Evolutionary conservation across 2,888 invertebrate species (phyloP).

Genomic region (Xestia c-nigrum): DNA sequence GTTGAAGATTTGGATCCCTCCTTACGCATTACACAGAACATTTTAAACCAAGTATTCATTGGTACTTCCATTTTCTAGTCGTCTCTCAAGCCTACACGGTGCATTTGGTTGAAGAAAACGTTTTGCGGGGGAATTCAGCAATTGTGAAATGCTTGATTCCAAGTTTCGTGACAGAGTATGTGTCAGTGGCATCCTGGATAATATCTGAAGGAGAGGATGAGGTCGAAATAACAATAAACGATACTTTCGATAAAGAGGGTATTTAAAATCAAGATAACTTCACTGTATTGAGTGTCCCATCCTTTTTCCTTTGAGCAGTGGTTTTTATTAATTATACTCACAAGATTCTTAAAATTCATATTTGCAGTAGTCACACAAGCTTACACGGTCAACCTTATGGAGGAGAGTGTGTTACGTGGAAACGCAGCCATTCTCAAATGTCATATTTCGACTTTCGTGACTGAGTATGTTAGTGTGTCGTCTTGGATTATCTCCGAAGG

Average conservation of each 20-base stretch:
- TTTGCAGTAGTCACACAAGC: slow-evolving; percentile 96
- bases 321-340: slow-evolving; percentile 25
- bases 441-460: slow-evolving; percentile 97
- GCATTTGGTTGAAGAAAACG: slow-evolving; percentile 96
- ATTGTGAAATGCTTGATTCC: slow-evolving; percentile 95
- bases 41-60: slow-evolving; percentile 12
- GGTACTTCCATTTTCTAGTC: slow-evolving; percentile 79
- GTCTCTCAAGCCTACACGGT: slow-evolving; percentile 94
- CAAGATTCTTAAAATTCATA: slow-evolving; percentile 45
- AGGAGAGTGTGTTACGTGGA: slow-evolving; percentile 97
- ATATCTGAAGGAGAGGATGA: slow-evolving; percentile 91
- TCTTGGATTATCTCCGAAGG: slow-evolving; percentile 96
- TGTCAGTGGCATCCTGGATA: slow-evolving; percentile 94
- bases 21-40: neutral
- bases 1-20: slow-evolving; percentile 5
- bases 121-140: slow-evolving; percentile 95
- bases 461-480: slow-evolving; percentile 96
- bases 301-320: slow-evolving; percentile 51
- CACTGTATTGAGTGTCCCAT: slow-evolving; percentile 51
- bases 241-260: slow-evolving; percentile 80
- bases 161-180: slow-evolving; percentile 96
- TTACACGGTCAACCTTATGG: slow-evolving; percentile 97
- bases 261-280: slow-evolving; percentile 56
- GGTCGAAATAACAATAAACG: slow-evolving; percentile 80
- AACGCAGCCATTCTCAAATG: slow-evolving; percentile 97